phyloP scores from a whole-genome alignment of 2,113 vertebrate species.

The Zootoca vivipara region DNA sequence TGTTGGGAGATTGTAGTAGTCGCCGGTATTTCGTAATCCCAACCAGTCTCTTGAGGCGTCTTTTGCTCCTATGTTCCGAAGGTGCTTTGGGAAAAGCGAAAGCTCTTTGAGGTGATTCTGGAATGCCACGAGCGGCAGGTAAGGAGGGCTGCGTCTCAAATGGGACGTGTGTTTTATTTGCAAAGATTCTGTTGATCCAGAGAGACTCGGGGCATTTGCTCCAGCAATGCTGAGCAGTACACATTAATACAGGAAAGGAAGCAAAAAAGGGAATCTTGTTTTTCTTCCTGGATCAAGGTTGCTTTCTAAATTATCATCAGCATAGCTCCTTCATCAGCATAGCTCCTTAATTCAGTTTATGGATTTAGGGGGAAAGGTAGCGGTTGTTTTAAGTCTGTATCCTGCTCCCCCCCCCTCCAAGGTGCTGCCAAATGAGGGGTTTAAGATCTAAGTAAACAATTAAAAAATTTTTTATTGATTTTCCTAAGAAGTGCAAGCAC shows the following conservation, averaged over 20 bases:
- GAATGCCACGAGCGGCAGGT: neutral
- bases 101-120: neutral
- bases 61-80: constrained; percentile 32
- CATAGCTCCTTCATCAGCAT: neutral
- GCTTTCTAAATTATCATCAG: neutral
- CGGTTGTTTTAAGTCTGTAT: neutral
- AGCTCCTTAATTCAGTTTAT: neutral
- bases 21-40: constrained; percentile 19
- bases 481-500: too few species aligned
- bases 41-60: constrained; percentile 18
- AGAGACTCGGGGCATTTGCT: neutral
- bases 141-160: neutral
- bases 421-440: neutral
- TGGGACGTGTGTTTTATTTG: neutral
- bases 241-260: neutral
- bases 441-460: neutral
- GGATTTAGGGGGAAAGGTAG: neutral
- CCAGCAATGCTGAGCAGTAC: neutral
- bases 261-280: neutral
- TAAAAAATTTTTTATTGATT: too few species aligned
- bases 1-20: constrained; percentile 39
- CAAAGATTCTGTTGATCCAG: neutral
- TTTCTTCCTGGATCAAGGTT: neutral
- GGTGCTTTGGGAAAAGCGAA: constrained; percentile 19
- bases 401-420: neutral